A percentile compares a stretch with the other conserved stretches of the same genome.
Conservation (phyloP, 2,113 vertebrate species). For the Xiphophorus couchianus region DNA sequence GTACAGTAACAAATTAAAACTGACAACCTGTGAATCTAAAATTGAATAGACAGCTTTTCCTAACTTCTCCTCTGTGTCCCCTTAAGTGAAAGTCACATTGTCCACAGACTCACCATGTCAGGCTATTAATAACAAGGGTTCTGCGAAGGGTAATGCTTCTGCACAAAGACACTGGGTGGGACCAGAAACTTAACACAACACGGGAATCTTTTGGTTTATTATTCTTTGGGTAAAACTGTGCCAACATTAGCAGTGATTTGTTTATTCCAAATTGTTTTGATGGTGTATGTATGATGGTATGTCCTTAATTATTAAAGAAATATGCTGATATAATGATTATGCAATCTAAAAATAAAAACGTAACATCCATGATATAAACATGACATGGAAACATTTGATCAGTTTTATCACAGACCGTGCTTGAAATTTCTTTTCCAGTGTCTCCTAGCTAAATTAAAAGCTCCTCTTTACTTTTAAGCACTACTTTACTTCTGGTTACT, state of each 20-base stretch:
- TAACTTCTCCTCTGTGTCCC: neutral
- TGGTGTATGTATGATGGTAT: too few relatives aligned
- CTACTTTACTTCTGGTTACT: too few relatives aligned
- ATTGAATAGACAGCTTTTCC: neutral
- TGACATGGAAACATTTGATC: too few relatives aligned
- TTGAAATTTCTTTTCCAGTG: too few relatives aligned
- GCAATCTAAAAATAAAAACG: too few relatives aligned
- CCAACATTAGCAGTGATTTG: constrained; percentile 33
- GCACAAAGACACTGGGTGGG: neutral
- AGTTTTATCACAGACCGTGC: too few relatives aligned
- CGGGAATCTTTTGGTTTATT: constrained; percentile 45
- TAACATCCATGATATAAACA: too few relatives aligned
- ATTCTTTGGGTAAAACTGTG: constrained; percentile 39
- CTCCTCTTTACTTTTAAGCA: too few relatives aligned
- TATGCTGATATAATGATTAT: too few relatives aligned
- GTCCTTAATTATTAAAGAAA: too few relatives aligned
- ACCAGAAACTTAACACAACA: constrained; percentile 37
- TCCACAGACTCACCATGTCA: neutral
- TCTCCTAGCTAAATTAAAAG: too few relatives aligned
- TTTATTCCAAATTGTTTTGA: too few relatives aligned
- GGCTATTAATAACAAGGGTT: neutral
- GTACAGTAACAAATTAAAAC: neutral
- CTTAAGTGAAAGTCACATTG: neutral
- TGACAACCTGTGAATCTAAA: neutral
- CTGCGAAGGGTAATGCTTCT: neutral